Evolutionary conservation across 2,797 vertebrate genomes (phyloP).

Genomic region (Graptemys geographica): DNA sequence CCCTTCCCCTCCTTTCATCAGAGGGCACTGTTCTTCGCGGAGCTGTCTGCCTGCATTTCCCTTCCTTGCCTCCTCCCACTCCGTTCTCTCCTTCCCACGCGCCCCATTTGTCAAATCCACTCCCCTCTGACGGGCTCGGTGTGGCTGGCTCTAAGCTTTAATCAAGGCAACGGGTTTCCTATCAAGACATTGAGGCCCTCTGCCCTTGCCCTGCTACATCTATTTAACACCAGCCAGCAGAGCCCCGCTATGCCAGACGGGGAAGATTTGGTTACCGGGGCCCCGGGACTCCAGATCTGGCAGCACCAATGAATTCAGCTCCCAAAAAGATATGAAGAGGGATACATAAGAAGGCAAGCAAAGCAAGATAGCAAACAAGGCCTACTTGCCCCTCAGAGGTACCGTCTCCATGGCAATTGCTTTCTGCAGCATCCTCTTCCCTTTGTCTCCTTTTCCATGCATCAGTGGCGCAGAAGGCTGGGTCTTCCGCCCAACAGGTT

Average conservation of each 20-base stretch:
- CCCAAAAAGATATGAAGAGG: rapidly evolving
- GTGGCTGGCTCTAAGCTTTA: slow-evolving; percentile 1
- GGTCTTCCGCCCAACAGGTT: neutral
- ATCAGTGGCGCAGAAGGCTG: neutral
- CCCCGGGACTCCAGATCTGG: neutral
- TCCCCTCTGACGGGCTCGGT: neutral
- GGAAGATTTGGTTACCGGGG: neutral
- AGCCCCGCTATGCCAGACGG: rapidly evolving
- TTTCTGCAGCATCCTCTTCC: neutral
- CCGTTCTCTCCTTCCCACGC: neutral
- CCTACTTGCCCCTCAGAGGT: neutral
- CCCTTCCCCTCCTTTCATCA: neutral
- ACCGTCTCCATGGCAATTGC: slow-evolving; percentile 54
- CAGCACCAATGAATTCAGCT: neutral
- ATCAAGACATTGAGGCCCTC: neutral
- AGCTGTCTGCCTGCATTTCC: neutral
- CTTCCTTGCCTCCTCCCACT: neutral
- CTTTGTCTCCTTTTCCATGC: neutral
- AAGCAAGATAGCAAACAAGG: neutral
- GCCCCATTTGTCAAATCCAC: neutral
- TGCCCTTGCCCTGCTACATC: neutral
- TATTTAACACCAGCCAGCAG: neutral
- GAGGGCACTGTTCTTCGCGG: rapidly evolving
- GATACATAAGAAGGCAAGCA: neutral
- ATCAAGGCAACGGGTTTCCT: neutral